Percentiles rank a stretch among this genome's conserved stretches.
phyloP scores from a whole-genome alignment of 2,797 vertebrate genomes.

The Corythornis leucogaster region DNA sequence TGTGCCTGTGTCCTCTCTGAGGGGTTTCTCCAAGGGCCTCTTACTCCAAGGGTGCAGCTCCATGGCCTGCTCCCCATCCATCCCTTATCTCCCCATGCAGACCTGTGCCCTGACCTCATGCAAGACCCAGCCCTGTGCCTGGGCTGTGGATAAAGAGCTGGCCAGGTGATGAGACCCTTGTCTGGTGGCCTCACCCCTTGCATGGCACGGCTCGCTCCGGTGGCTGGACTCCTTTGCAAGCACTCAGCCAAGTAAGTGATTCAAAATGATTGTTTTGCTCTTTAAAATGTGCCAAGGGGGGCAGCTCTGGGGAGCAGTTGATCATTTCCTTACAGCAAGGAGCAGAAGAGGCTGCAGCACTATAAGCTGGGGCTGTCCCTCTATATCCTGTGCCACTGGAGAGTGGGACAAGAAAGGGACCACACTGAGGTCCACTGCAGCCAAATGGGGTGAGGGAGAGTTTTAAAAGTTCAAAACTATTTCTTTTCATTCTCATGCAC shows the following conservation, averaged over 20 bases:
- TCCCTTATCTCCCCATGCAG: constrained; percentile 39
- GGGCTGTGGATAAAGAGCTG: neutral
- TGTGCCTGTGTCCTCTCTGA: rapidly evolving
- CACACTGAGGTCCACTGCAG: neutral
- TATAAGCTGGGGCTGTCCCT: rapidly evolving
- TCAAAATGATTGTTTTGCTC: neutral
- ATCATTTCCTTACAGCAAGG: neutral
- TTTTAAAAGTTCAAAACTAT: neutral
- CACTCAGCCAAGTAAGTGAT: neutral
- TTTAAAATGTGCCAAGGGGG: neutral
- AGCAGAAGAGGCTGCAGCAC: neutral
- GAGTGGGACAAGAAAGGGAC: neutral
- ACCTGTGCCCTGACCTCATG: neutral
- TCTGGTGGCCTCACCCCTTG: rapidly evolving
- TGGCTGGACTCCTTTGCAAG: neutral
- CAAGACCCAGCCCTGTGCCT: neutral
- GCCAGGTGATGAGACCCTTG: neutral
- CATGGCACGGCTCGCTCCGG: rapidly evolving
- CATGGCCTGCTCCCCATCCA: rapidly evolving
- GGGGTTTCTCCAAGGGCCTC: neutral
- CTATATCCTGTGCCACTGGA: neutral
- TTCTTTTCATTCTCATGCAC: neutral
- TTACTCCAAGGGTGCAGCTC: neutral
- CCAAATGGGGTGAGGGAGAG: neutral
- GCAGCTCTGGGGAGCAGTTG: rapidly evolving